A percentile compares a stretch with the other conserved stretches of the same genome.
These are phyloP conservation scores for Papilio gigon DNA, from an alignment of 2,888 invertebrate species.

Conservation along the genomic window DNA sequence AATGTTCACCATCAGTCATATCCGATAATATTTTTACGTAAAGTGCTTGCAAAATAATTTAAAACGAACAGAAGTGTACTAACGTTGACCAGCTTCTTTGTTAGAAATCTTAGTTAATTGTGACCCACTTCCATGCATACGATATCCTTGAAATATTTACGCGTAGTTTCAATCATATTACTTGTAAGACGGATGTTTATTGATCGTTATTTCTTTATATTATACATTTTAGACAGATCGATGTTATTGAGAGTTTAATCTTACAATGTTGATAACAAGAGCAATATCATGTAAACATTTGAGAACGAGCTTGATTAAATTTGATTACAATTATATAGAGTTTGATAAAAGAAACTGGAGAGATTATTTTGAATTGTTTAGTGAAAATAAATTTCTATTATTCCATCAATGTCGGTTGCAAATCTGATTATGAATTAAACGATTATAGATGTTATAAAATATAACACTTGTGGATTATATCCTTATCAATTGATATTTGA, in stretches of 20 bases:
- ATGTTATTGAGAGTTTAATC: not conserved
- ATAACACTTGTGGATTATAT: not conserved
- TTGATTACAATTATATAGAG: not conserved
- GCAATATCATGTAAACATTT: not conserved
- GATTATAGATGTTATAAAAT: constrained; percentile 10
- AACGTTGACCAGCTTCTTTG: constrained; percentile 35
- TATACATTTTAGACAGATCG: not conserved
- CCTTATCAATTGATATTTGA: constrained; percentile 37
- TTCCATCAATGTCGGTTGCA: not conserved
- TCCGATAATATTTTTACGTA: not conserved
- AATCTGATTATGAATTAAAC: constrained; percentile 8
- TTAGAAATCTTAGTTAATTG: constrained; percentile 41
- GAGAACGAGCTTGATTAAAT: not conserved
- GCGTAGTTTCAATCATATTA: constrained; percentile 36
- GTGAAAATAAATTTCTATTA: not conserved
- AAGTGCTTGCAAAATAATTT: not conserved
- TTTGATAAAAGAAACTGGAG: not conserved
- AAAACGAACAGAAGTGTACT: constrained; percentile 10
- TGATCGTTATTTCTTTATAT: constrained; percentile 11
- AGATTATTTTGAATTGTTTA: not conserved
- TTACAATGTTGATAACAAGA: not conserved
- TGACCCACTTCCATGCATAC: constrained; percentile 39
- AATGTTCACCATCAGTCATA: not conserved
- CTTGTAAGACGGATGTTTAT: constrained; percentile 34
- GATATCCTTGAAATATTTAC: constrained; percentile 36